Evolutionary conservation across 2,888 invertebrate genomes (phyloP).

Genomic region (Pristionchus arcanus): DNA sequence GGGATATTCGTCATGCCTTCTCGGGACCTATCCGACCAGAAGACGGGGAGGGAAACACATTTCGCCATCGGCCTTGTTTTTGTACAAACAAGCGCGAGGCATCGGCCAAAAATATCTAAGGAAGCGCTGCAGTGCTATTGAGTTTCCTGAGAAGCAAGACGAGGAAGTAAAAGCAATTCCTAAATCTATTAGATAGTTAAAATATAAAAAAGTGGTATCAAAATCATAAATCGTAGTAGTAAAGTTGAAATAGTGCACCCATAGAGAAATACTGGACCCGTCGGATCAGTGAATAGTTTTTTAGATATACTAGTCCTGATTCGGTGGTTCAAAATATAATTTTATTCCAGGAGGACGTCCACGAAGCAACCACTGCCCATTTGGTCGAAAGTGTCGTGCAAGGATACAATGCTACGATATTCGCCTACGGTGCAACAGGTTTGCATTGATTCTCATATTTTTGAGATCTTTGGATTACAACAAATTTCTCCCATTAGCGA

Average conservation of each 20-base stretch:
- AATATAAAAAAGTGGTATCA: no score
- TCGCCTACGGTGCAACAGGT: conserved; percentile 93
- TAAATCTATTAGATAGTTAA: no score
- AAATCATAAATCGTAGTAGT: no score
- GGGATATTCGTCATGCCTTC: not conserved
- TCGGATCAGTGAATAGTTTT: no score
- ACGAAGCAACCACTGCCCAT: conserved; percentile 89
- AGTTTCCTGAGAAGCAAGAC: no score
- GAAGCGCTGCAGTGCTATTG: not conserved
- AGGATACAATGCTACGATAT: conserved; percentile 95
- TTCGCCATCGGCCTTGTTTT: not conserved
- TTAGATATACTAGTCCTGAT: no score
- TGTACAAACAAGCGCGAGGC: not conserved
- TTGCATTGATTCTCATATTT: conserved; percentile 29
- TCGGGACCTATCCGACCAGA: not conserved
- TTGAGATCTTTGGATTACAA: not conserved
- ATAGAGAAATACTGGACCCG: no score
- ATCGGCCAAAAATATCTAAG: not conserved
- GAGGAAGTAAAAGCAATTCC: no score
- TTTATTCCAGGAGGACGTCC: conserved; percentile 86
- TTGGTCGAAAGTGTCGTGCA: conserved; percentile 90
- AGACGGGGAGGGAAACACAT: conserved; percentile 4
- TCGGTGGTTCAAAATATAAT: no score
- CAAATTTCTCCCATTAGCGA: no score
- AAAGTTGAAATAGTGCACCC: no score